These are phyloP conservation scores for Pampusana beccarii DNA, from an alignment of 2,113 vertebrate species.

Conservation along the genomic window DNA sequence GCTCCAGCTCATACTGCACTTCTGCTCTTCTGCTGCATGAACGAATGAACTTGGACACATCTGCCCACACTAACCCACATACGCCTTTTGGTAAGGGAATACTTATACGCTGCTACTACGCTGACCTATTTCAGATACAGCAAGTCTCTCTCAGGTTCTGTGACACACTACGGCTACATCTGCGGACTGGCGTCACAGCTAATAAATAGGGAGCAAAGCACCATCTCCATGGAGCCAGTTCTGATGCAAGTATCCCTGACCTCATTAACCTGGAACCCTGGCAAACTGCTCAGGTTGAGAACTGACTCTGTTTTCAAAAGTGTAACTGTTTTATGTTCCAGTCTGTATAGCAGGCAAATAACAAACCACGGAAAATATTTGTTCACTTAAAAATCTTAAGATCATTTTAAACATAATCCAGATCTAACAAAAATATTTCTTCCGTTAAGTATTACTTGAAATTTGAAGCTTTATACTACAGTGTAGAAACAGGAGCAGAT, in stretches of 20 bases:
- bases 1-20: neutral
- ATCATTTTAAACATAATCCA: neutral
- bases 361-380: neutral
- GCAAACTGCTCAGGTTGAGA: neutral
- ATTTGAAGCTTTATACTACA: neutral
- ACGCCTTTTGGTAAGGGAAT: neutral
- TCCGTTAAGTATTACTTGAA: neutral
- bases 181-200: neutral
- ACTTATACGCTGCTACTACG: neutral
- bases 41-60: accelerated
- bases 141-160: neutral
- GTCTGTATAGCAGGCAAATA: neutral
- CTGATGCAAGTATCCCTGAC: neutral
- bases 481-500: neutral
- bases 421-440: neutral
- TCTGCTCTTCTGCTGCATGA: neutral
- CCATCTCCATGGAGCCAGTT: neutral
- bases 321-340: neutral
- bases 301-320: neutral
- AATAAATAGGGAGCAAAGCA: neutral
- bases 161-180: neutral
- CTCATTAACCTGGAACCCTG: neutral
- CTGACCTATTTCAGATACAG: neutral
- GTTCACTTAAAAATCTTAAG: neutral
- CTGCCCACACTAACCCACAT: neutral